A percentile compares a stretch with the other conserved stretches of the same genome.
phyloP scores from a whole-genome alignment of 2,888 invertebrate species.

The Margaritifera margaritifera region DNA sequence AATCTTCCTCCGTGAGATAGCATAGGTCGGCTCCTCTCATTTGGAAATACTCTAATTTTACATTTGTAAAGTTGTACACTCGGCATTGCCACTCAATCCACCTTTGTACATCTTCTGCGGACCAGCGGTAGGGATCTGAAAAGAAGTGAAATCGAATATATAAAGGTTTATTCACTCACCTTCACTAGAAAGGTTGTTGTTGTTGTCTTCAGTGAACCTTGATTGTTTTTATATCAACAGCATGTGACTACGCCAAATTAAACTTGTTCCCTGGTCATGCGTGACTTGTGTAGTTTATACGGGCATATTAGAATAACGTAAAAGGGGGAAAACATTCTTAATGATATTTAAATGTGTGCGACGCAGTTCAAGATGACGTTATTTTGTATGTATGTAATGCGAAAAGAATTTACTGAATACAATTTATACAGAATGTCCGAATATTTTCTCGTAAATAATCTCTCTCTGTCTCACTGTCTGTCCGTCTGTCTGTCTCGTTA shows the following conservation, averaged over 20 bases:
- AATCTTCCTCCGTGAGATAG: conserved; percentile 87
- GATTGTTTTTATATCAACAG: too few species aligned
- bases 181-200: not conserved
- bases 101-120: conserved; percentile 81
- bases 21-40: conserved; percentile 81
- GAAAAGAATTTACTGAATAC: not conserved
- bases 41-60: conserved; percentile 81
- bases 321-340: too few species aligned
- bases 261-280: too few species aligned
- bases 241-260: too few species aligned
- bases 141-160: conserved; percentile 6
- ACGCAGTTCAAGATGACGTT: not conserved
- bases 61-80: conserved; percentile 82
- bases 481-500: too few species aligned
- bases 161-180: not conserved
- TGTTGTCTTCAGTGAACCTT: not conserved
- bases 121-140: conserved; percentile 92
- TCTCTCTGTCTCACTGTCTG: too few species aligned
- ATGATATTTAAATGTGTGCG: not conserved
- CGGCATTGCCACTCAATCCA: conserved; percentile 92
- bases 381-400: not conserved
- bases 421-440: not conserved
- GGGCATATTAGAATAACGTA: too few species aligned
- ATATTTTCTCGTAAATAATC: too few species aligned
- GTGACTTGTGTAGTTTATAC: too few species aligned